These are phyloP conservation scores for Lemur catta DNA, from an alignment of 2,797 vertebrate species.

Conservation along the genomic window DNA sequence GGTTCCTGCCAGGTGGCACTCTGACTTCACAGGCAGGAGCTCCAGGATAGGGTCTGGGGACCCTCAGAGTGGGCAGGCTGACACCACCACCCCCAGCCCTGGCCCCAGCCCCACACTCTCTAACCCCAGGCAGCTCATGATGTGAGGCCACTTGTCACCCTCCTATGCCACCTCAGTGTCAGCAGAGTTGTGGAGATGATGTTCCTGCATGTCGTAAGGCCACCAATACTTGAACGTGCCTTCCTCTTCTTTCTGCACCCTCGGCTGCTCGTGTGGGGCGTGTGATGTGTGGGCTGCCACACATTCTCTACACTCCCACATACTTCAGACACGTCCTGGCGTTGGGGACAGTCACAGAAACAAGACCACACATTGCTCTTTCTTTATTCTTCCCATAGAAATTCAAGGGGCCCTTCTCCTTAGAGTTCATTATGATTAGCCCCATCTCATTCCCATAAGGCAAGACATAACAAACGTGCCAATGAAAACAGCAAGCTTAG, in stretches of 20 bases:
- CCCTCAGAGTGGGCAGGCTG: not conserved
- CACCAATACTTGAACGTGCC: rapidly evolving
- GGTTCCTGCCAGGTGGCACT: slow-evolving; percentile 90
- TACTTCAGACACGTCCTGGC: rapidly evolving
- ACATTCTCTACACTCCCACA: rapidly evolving
- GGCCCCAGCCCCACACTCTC: not conserved
- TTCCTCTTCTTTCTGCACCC: not conserved
- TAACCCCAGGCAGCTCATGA: not conserved
- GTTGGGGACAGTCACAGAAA: not conserved
- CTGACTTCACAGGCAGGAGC: slow-evolving; percentile 88
- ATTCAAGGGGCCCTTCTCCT: not conserved
- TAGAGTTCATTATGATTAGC: not conserved
- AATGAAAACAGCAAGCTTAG: not conserved
- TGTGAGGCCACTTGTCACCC: not conserved
- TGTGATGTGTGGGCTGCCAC: rapidly evolving
- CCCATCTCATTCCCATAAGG: not conserved
- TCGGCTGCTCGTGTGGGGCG: not conserved
- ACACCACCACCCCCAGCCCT: rapidly evolving
- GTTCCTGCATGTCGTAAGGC: no score
- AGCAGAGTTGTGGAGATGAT: no score
- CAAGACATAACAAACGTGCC: not conserved
- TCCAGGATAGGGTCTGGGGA: rapidly evolving
- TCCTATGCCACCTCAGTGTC: not conserved
- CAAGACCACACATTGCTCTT: not conserved
- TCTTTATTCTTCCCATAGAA: not conserved